Base-by-base conservation (phyloP, 1,140 invertebrate species). In the Lepidostoma basale region DNA sequence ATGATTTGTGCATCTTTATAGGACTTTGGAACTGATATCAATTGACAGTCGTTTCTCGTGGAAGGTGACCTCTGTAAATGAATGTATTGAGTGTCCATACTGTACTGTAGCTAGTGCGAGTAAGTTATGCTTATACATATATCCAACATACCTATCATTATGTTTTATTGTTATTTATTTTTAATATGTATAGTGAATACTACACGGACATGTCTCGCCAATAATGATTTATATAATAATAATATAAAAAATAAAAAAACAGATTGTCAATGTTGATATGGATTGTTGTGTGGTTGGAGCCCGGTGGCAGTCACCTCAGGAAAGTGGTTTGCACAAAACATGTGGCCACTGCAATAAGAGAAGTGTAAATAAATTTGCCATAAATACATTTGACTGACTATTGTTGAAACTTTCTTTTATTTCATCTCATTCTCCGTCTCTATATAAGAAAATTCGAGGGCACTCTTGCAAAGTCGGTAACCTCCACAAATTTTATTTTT, bases 381-480 rank as follows among this genome's bases (percentile, higher is more conserved):
- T 68, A 68, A 68, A 68, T 68, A 68, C 67, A 68, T 68, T 68
- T 68, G 67, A 68, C 67, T 68, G 67, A 68, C 67, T 68, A 68
- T 68, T 68, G 67, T 68, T 68, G 49, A 3, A 30, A n/a, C 10
- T 44, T 28, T 4, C 28, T 68, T 68, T 68, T 52, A 52, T 64
- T 64, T 64, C 14, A 20, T 22, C 3, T 22, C 3, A 18, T 52
- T 6, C 47, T 9, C 42, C 5, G 16, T 18, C n/a, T n/a, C n/a
- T n/a, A n/a, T n/a, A n/a, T n/a, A n/a, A n/a, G n/a, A n/a, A n/a
- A n/a, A n/a, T n/a, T n/a, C n/a, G n/a, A n/a, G n/a, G n/a, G n/a
- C n/a, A n/a, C n/a, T n/a, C n/a, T n/a, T n/a, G n/a, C n/a, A n/a
- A n/a, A n/a, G n/a, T n/a, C n/a, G n/a, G n/a, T n/a, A n/a, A n/a